A percentile compares a stretch with the other conserved stretches of the same genome.
Evolutionary conservation across 2,888 invertebrate genomes (phyloP).

Genomic region (Amorpha juglandis): DNA sequence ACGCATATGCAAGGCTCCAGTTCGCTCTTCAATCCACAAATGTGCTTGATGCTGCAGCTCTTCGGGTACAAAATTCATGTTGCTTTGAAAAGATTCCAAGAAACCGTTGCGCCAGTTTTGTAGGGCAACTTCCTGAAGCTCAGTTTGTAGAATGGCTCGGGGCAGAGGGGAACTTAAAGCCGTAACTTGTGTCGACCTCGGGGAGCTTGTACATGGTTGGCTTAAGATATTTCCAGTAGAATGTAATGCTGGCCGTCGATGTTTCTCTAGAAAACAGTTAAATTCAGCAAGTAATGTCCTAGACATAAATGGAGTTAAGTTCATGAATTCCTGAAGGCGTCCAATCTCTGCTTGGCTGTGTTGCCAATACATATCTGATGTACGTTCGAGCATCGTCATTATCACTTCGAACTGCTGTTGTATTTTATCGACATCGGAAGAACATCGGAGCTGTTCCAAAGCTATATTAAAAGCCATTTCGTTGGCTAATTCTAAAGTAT

Average conservation of each 20-base stretch:
- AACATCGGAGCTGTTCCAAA: conserved; percentile 60
- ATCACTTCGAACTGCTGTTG: conserved; percentile 51
- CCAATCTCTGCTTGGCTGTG: conserved; percentile 61
- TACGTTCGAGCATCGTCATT: conserved; percentile 52
- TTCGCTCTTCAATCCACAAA: conserved; percentile 64
- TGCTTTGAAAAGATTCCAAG: conserved; percentile 64
- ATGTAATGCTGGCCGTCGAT: conserved; percentile 46
- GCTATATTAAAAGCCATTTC: conserved; percentile 64
- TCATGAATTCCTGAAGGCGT: conserved; percentile 65
- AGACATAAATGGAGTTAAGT: conserved; percentile 52
- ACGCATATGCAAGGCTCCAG: conserved; percentile 57
- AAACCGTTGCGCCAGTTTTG: conserved; percentile 70
- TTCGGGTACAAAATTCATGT: conserved; percentile 55
- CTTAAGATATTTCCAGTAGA: conserved; percentile 30
- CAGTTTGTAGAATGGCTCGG: conserved; percentile 61
- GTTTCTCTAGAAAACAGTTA: conserved; percentile 61
- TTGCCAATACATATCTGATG: conserved; percentile 53
- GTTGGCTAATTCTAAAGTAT: conserved; percentile 58
- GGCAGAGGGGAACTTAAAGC: conserved; percentile 43
- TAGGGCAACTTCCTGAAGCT: conserved; percentile 60
- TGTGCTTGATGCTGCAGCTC: conserved; percentile 58
- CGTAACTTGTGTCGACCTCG: conserved; percentile 31
- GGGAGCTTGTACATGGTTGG: conserved; percentile 31
- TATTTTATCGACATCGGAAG: conserved; percentile 62
- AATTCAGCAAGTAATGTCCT: conserved; percentile 64